A percentile compares a stretch with the other conserved stretches of the same genome.
Evolutionary conservation across 2,888 invertebrate genomes (phyloP).

Genomic region (Lamproptera curius): DNA sequence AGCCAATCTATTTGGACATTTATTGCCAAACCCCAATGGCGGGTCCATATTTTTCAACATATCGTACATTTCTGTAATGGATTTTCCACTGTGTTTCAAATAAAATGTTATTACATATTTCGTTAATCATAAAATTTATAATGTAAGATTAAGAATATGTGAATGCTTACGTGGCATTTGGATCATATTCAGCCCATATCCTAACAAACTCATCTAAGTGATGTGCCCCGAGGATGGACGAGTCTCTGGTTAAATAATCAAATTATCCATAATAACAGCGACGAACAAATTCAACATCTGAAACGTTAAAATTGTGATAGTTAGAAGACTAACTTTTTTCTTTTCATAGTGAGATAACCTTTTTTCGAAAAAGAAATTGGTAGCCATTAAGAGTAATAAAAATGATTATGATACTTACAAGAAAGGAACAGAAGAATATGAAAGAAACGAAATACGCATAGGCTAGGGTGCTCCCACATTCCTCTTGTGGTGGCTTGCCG

Average conservation of each 20-base stretch:
- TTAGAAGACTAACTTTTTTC: too few species aligned
- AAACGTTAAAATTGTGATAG: conserved; percentile 12
- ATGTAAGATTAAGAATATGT: not conserved
- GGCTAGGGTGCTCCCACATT: conserved; percentile 97
- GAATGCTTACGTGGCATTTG: conserved; percentile 94
- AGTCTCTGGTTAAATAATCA: conserved; percentile 99
- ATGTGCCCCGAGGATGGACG: conserved; percentile 99
- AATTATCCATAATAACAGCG: conserved; percentile 99
- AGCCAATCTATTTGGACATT: conserved; percentile 99
- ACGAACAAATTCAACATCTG: conserved; percentile 99
- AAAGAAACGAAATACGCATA: conserved; percentile 99
- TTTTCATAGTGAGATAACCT: too few species aligned
- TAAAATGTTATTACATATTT: not conserved
- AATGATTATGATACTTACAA: conserved; percentile 80
- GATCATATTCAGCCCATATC: conserved; percentile 99
- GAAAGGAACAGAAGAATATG: conserved; percentile 99
- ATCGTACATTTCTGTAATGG: conserved; percentile 99
- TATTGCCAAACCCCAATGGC: conserved; percentile 99
- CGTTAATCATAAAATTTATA: conserved; percentile 47
- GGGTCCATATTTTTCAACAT: conserved; percentile 99
- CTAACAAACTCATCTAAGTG: conserved; percentile 99
- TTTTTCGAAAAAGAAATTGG: too few species aligned
- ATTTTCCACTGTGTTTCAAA: conserved; percentile 81
- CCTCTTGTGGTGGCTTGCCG: conserved; percentile 81
- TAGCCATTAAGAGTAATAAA: too few species aligned